Evolutionary conservation across 1,140 invertebrate genomes (phyloP), one percentile per base, ranked within the genome.

Genomic region (Meloidogyne chitwoodi): DNA sequence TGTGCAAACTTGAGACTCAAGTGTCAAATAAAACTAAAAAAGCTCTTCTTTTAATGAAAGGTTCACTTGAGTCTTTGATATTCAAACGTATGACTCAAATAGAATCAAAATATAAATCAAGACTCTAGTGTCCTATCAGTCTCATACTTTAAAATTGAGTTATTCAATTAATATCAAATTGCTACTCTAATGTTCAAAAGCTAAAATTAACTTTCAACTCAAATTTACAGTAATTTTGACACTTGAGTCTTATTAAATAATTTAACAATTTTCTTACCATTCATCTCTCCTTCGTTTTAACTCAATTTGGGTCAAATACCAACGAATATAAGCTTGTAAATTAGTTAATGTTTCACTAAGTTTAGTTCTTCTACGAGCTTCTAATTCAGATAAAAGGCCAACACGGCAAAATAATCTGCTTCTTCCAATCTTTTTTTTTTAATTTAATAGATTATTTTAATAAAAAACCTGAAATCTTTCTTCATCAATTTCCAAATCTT

Each of bases 321-420:
- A 84, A 56, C 84, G 74, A 65, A 83, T 81, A 61, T 76, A 61
- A 1, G 84, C 83, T 73, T 85, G 84, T 31, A 85, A 63, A 24
- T 75, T 48, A 62, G 62, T 61, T 22, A 85, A 68, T 38, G 76
- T 69, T 2, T 61, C 27, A 26, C 65, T 75, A 22, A 85, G 75
- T 29, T 79, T 68, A 12, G 75, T 74, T 74, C 76, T 69, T 56
- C 84, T 61, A n/a, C 65, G 62, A 19, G 70, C 61, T 72, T 85
- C 84, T 11, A 84, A 61, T 81, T 86, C 79, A 56, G 84, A 83
- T 62, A 86, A 67, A 26, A 85, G 74, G 38, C 84, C 84, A 66
- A 83, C 81, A 19, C 79, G 82, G 63, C 81, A 86, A 68, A 85
- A 86, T n/a, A 85, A 65, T 77, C 81, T 79, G 10, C 73, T 84